Percentiles rank a stretch among this genome's conserved stretches.
These are phyloP conservation scores for Perccottus glenii DNA, from an alignment of 2,113 vertebrate species.

Conservation along the genomic window DNA sequence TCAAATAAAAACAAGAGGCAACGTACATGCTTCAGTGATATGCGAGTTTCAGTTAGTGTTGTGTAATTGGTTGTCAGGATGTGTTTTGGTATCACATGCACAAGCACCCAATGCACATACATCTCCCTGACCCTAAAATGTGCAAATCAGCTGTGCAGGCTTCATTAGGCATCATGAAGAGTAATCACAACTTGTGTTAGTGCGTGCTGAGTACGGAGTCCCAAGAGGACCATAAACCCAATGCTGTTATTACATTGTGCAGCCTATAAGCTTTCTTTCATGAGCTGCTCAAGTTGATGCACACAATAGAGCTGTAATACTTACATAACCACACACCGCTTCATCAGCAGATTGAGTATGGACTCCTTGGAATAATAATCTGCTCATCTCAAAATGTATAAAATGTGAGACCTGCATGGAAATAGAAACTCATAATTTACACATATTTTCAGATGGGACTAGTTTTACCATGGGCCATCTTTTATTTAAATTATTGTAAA, in stretches of 20 bases:
- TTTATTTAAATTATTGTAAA: neutral
- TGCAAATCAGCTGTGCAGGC: slow-evolving; percentile 46
- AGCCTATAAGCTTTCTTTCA: slow-evolving; percentile 20
- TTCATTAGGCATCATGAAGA: slow-evolving; percentile 58
- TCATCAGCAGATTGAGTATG: slow-evolving; percentile 53
- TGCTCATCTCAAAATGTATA: neutral
- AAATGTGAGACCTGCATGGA: neutral
- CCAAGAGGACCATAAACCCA: slow-evolving; percentile 43
- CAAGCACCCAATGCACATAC: neutral
- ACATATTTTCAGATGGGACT: neutral
- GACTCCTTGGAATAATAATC: slow-evolving; percentile 24
- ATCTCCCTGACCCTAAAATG: slow-evolving; percentile 52
- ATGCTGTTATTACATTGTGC: slow-evolving; percentile 35
- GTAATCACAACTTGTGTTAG: slow-evolving; percentile 46
- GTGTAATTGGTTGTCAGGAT: slow-evolving; percentile 47
- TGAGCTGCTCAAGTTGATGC: slow-evolving; percentile 14
- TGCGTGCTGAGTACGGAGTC: slow-evolving; percentile 31
- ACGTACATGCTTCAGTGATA: slow-evolving; percentile 9
- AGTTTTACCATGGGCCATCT: too few relatives aligned
- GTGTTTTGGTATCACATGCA: slow-evolving; percentile 10
- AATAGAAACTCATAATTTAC: neutral
- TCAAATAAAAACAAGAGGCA: slow-evolving; percentile 19
- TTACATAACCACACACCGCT: slow-evolving; percentile 16
- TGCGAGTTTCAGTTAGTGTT: slow-evolving; percentile 21
- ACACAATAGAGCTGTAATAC: slow-evolving; percentile 1